phyloP scores from a whole-genome alignment of 1,140 invertebrate genomes.

The Maniola jurtina region DNA sequence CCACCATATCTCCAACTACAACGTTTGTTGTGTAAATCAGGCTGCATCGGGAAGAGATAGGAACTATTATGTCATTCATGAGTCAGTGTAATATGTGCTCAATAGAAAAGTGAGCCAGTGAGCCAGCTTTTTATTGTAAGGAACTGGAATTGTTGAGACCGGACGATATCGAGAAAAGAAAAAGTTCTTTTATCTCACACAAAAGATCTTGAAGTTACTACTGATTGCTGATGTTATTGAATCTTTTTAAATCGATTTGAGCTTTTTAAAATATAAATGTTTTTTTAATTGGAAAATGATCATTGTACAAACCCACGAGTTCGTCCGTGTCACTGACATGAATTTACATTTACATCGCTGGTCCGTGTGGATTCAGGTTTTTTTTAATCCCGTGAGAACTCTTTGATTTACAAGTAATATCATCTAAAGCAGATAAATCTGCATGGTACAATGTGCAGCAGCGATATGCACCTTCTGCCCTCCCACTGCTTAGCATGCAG shows the following conservation, averaged over 20 bases:
- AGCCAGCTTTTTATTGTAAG: background rate
- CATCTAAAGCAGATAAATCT: too few relatives aligned
- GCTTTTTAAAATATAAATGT: too few relatives aligned
- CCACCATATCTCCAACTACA: background rate
- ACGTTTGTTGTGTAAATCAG: constrained; percentile 34
- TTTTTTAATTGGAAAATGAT: too few relatives aligned
- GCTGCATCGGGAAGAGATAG: constrained; percentile 18
- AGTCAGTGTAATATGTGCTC: constrained; percentile 11
- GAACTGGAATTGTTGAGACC: constrained; percentile 1
- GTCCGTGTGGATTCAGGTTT: too few relatives aligned
- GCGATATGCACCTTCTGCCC: too few relatives aligned
- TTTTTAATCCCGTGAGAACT: too few relatives aligned
- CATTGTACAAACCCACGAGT: too few relatives aligned
- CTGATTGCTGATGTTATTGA: background rate
- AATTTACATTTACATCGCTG: too few relatives aligned
- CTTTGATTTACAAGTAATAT: too few relatives aligned
- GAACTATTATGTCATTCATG: constrained; percentile 26
- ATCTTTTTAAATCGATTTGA: background rate
- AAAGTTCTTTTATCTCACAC: background rate
- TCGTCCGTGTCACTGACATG: too few relatives aligned
- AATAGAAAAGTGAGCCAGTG: constrained; percentile 1
- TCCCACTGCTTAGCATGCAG: too few relatives aligned
- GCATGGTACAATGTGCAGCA: too few relatives aligned
- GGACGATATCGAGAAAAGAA: background rate
- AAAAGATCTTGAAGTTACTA: background rate